Evolutionary conservation across 2,888 invertebrate genomes (phyloP).

Genomic region (Osedax frankpressi): DNA sequence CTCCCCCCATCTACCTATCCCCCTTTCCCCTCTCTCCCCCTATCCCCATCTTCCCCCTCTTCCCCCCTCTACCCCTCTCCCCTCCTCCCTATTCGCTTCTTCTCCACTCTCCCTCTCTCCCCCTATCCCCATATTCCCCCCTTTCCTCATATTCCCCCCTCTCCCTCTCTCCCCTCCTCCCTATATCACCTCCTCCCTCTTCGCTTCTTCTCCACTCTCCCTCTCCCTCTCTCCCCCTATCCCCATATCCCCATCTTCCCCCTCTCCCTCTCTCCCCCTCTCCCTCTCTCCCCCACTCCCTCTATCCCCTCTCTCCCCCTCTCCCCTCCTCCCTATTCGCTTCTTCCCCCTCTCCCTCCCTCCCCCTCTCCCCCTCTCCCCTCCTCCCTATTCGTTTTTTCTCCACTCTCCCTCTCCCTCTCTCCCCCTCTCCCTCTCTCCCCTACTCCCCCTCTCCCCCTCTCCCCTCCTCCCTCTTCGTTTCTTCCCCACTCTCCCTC

Average conservation of each 20-base stretch:
- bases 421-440: conserved; percentile 14
- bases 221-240: background rate
- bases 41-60: too few relatives aligned
- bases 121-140: too few relatives aligned
- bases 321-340: background rate
- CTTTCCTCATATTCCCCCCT: too few relatives aligned
- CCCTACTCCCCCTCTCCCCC: background rate
- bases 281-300: background rate
- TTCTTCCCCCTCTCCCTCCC: background rate
- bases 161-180: too few relatives aligned
- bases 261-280: background rate
- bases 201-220: conserved; percentile 12
- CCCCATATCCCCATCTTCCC: background rate
- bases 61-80: too few relatives aligned
- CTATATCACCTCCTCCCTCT: conserved; percentile 4
- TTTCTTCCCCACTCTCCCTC: background rate
- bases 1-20: too few relatives aligned
- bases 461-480: too few relatives aligned
- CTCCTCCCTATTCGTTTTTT: too few relatives aligned
- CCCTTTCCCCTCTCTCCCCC: too few relatives aligned
- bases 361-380: background rate
- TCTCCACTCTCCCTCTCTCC: too few relatives aligned
- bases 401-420: background rate
- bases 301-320: background rate
- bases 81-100: too few relatives aligned